Evolutionary conservation across 2,113 vertebrate genomes (phyloP).

Genomic region (Suricata suricatta): DNA sequence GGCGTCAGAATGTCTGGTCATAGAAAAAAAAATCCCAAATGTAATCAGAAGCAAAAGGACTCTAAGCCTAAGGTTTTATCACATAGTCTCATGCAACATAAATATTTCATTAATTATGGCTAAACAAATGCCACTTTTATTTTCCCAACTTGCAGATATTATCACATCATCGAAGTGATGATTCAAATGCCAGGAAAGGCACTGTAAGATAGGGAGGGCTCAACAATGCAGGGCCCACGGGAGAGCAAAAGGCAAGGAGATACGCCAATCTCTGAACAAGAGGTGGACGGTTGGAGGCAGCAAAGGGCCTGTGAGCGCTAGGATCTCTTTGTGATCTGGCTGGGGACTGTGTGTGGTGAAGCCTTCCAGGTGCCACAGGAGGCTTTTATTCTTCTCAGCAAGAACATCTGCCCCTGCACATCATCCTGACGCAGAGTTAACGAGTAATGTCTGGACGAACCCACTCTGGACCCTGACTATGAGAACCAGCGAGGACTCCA

Average conservation of each 20-base stretch:
- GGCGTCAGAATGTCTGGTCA: slow-evolving; percentile 91
- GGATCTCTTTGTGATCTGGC: background rate
- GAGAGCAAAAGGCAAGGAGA: slow-evolving; percentile 61
- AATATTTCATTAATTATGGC: slow-evolving; percentile 90
- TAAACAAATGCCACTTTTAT: slow-evolving; percentile 89
- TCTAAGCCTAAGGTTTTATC: slow-evolving; percentile 87
- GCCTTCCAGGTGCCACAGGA: slow-evolving; percentile 44
- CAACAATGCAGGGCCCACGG: slow-evolving; percentile 73
- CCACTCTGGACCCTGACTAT: slow-evolving; percentile 17
- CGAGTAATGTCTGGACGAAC: slow-evolving; percentile 75
- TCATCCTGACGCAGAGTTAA: slow-evolving; percentile 80
- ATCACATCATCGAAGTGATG: slow-evolving; percentile 86
- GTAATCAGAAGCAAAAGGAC: slow-evolving; percentile 89
- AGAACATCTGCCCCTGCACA: slow-evolving; percentile 80
- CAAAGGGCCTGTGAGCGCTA: background rate
- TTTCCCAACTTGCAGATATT: slow-evolving; percentile 87
- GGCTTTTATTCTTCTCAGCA: slow-evolving; percentile 47
- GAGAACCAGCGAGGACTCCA: slow-evolving; percentile 20
- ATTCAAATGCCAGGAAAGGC: slow-evolving; percentile 85
- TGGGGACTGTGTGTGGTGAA: background rate
- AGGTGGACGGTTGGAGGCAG: slow-evolving; percentile 30
- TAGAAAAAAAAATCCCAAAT: slow-evolving; percentile 88
- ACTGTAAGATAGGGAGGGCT: slow-evolving; percentile 75
- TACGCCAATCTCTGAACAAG: slow-evolving; percentile 42
- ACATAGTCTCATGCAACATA: slow-evolving; percentile 86